Percentiles rank a stretch among this genome's conserved stretches.
These are phyloP conservation scores for Exephanes ischioxanthus DNA, from an alignment of 2,888 invertebrate genomes.

Conservation along the genomic window DNA sequence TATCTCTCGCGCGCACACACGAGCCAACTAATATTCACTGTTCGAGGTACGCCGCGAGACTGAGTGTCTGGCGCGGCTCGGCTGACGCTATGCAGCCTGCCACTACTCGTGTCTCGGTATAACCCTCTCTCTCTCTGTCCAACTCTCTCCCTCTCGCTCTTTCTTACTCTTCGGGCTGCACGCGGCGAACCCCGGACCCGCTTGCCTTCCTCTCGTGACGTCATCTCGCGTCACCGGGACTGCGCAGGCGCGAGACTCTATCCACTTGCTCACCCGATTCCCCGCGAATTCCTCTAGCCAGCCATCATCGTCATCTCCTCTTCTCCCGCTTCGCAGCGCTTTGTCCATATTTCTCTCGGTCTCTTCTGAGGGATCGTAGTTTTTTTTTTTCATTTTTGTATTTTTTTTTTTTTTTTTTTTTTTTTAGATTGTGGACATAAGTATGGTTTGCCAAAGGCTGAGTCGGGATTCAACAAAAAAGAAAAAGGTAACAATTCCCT, in stretches of 20 bases:
- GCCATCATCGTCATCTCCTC: conserved; percentile 2
- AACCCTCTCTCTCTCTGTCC: conserved; percentile 35
- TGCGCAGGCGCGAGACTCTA: conserved; percentile 66
- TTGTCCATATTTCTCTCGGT: conserved; percentile 3
- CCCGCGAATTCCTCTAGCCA: conserved; percentile 47
- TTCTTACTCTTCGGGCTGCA: conserved; percentile 27
- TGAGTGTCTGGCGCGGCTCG: conserved; percentile 81
- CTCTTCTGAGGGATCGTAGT: neutral
- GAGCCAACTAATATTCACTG: conserved; percentile 66
- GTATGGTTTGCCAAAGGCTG: neutral
- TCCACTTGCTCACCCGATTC: conserved; percentile 51
- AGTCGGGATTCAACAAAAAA: conserved; percentile 15
- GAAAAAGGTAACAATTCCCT: conserved; percentile 13
- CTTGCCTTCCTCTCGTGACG: conserved; percentile 54
- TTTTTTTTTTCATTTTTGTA: conserved; percentile 10
- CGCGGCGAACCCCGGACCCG: conserved; percentile 45
- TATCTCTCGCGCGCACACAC: conserved; percentile 24
- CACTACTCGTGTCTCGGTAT: conserved; percentile 34
- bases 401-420: neutral
- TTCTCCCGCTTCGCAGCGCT: neutral
- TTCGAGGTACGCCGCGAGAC: conserved; percentile 82
- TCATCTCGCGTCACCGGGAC: conserved; percentile 53
- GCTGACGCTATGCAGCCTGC: conserved; percentile 72
- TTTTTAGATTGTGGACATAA: conserved; percentile 1
- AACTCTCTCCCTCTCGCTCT: conserved; percentile 52